Conservation (phyloP, 2,888 invertebrate genomes). For the Coronaproctus castanopsis region DNA sequence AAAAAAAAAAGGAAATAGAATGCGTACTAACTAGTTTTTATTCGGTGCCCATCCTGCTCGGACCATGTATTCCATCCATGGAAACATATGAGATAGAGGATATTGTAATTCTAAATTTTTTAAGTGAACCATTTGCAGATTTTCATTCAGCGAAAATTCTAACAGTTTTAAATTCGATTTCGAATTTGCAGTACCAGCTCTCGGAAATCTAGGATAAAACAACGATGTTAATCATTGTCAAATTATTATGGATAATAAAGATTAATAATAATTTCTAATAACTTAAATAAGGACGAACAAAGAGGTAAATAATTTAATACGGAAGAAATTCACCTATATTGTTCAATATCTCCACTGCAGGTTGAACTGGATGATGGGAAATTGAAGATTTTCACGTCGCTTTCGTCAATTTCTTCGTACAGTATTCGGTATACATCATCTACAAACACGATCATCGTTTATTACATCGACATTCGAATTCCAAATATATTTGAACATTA, state of each 20-base stretch:
- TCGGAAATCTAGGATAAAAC: slow-evolving; percentile 45
- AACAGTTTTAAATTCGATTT: slow-evolving; percentile 71
- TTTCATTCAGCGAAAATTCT: slow-evolving; percentile 45
- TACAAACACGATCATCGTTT: no score
- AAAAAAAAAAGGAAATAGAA: neutral
- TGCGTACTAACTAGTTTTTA: slow-evolving; percentile 55
- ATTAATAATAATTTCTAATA: no score
- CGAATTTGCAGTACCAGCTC: slow-evolving; percentile 77
- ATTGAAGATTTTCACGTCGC: slow-evolving; percentile 74
- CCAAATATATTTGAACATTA: no score
- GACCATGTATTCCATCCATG: slow-evolving; percentile 88
- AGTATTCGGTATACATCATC: slow-evolving; percentile 60
- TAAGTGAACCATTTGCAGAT: slow-evolving; percentile 49
- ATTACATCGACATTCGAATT: no score
- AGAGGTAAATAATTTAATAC: no score
- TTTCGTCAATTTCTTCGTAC: slow-evolving; percentile 72
- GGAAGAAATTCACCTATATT: slow-evolving; percentile 37
- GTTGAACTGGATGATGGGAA: slow-evolving; percentile 65
- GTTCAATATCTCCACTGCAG: slow-evolving; percentile 48
- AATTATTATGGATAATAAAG: no score
- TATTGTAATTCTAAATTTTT: slow-evolving; percentile 53
- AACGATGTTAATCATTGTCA: no score
- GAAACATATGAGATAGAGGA: slow-evolving; percentile 58
- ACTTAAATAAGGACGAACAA: no score
- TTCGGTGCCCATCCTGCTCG: slow-evolving; percentile 89